Conservation (phyloP, 2,888 invertebrate species). For the Stratiomys singularior region DNA sequence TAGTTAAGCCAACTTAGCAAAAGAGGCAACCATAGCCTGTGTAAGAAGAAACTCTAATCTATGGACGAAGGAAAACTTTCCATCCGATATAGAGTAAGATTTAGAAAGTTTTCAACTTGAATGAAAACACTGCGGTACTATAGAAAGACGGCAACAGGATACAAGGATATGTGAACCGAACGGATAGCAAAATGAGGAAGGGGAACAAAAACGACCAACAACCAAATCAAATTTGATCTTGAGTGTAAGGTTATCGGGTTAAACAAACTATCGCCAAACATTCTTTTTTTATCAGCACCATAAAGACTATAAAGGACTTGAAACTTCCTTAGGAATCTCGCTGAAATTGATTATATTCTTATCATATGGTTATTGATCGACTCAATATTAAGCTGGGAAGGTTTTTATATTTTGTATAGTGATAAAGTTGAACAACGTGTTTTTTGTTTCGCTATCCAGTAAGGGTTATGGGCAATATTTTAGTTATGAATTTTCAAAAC, state of each 20-base stretch:
- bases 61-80: slow-evolving; percentile 48
- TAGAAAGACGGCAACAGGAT: not conserved
- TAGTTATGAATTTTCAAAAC: too few species aligned
- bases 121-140: slow-evolving; percentile 28
- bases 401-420: too few species aligned
- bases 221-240: slow-evolving; percentile 43
- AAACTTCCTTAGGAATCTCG: slow-evolving; percentile 5
- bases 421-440: too few species aligned
- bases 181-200: not conserved
- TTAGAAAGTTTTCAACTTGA: slow-evolving; percentile 45
- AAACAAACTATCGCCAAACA: slow-evolving; percentile 37
- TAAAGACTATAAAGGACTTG: slow-evolving; percentile 16
- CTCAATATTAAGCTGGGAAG: not conserved
- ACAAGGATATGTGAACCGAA: not conserved
- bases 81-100: slow-evolving; percentile 47
- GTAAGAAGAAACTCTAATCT: slow-evolving; percentile 48
- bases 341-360: slow-evolving; percentile 38
- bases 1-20: not conserved
- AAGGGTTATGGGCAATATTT: too few species aligned
- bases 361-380: slow-evolving; percentile 32
- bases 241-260: slow-evolving; percentile 40
- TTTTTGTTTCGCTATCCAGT: too few species aligned
- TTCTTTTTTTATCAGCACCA: slow-evolving; percentile 6
- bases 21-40: slow-evolving; percentile 20
- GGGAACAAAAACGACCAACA: not conserved